Evolutionary conservation across 2,797 vertebrate genomes (phyloP).

Genomic region (Sebastolobus altivelis): DNA sequence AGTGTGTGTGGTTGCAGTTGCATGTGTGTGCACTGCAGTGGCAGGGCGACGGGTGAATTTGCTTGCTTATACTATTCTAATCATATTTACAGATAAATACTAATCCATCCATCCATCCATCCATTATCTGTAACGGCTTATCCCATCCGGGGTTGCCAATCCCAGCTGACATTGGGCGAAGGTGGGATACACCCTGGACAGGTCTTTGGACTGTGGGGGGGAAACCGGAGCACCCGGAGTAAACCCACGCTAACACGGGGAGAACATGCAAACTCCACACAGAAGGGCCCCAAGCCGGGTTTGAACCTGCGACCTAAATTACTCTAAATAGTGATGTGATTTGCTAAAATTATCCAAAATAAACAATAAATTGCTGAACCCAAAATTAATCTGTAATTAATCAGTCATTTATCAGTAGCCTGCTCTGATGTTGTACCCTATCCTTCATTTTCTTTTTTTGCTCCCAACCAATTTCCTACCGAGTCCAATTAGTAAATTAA

Average conservation of each 20-base stretch:
- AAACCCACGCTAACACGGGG: too few relatives aligned
- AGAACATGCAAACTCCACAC: too few relatives aligned
- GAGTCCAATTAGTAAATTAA: slow-evolving; percentile 72
- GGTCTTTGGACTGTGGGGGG: too few relatives aligned
- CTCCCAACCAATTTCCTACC: slow-evolving; percentile 51
- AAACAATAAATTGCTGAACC: slow-evolving; percentile 16
- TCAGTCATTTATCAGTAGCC: slow-evolving; percentile 48
- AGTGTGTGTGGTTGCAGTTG: neutral
- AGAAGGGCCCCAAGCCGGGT: too few relatives aligned
- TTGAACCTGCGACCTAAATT: too few relatives aligned
- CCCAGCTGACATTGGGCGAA: too few relatives aligned
- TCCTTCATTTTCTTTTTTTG: slow-evolving; percentile 35
- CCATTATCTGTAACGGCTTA: too few relatives aligned
- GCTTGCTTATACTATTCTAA: neutral
- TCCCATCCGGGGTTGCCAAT: too few relatives aligned
- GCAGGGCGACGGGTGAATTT: neutral
- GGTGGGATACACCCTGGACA: too few relatives aligned
- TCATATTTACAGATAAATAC: slow-evolving; percentile 8
- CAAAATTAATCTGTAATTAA: slow-evolving; percentile 50
- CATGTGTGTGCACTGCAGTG: neutral
- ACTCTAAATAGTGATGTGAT: neutral
- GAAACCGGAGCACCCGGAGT: too few relatives aligned
- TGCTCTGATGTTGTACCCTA: slow-evolving; percentile 10
- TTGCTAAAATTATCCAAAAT: slow-evolving; percentile 16
- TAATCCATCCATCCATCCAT: too few relatives aligned